These are phyloP conservation scores for Amblyraja radiata DNA, from an alignment of 2,797 vertebrate species.

Conservation along the genomic window DNA sequence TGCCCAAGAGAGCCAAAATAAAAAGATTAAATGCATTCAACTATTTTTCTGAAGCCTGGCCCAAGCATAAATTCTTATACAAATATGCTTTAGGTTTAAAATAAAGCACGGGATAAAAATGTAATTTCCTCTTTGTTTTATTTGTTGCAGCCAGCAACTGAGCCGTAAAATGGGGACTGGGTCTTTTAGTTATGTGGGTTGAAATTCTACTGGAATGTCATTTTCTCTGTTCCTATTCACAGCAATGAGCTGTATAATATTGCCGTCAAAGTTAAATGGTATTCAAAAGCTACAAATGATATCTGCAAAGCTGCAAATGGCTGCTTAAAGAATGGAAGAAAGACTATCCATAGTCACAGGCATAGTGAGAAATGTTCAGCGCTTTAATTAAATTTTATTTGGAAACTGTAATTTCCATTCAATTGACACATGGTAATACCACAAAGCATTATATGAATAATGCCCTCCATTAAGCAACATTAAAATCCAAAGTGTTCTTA, in stretches of 20 bases:
- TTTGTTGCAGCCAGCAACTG: background rate
- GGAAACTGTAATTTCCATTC: background rate
- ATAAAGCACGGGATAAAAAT: background rate
- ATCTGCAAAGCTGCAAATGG: background rate
- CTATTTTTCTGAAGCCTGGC: background rate
- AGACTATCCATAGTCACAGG: background rate
- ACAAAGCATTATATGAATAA: background rate
- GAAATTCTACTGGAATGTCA: background rate
- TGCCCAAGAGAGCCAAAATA: background rate
- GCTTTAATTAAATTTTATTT: background rate
- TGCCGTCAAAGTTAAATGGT: background rate
- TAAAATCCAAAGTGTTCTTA: background rate
- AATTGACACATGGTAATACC: background rate
- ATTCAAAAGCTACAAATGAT: background rate
- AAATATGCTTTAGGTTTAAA: background rate
- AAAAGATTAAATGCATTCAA: background rate
- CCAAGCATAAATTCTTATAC: background rate
- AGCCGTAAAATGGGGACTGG: background rate
- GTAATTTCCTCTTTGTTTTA: background rate
- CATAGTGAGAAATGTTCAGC: background rate
- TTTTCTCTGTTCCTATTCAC: background rate
- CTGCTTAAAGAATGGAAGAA: background rate
- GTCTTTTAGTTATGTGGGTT: background rate
- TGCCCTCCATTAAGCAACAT: background rate
- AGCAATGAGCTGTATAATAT: background rate